Percentiles rank a stretch among this genome's conserved stretches.
phyloP scores from a whole-genome alignment of 2,113 vertebrate species.

The Callocephalon fimbriatum region DNA sequence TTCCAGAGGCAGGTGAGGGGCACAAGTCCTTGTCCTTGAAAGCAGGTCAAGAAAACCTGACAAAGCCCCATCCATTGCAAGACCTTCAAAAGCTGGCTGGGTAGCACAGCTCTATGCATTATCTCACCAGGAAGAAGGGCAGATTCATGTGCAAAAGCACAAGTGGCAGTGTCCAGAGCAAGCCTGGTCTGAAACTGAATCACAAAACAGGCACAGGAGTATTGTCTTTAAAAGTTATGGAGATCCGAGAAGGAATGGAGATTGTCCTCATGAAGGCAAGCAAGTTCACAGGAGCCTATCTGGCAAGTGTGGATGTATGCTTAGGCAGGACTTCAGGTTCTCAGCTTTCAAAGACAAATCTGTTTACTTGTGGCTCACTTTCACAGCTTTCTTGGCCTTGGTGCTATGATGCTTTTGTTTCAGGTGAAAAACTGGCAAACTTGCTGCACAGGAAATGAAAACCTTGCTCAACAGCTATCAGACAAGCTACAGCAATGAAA shows the following conservation, averaged over 20 bases:
- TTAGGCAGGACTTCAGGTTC: background rate
- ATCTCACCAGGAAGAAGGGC: background rate
- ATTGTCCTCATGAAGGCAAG: background rate
- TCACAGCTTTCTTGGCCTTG: background rate
- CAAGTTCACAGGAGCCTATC: fast-evolving
- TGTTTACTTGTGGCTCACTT: background rate
- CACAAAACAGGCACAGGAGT: background rate
- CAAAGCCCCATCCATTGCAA: background rate
- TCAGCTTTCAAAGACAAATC: background rate
- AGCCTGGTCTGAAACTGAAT: background rate
- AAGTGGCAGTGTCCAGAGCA: background rate
- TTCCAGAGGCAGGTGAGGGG: background rate
- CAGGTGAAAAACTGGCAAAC: background rate
- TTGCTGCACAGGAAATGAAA: background rate
- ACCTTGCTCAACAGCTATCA: background rate
- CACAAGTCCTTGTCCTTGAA: background rate
- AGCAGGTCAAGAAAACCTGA: background rate
- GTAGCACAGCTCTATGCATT: background rate
- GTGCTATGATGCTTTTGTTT: background rate
- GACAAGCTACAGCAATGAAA: background rate
- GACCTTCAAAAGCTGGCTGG: background rate
- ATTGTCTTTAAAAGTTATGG: background rate
- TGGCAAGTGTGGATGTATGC: background rate
- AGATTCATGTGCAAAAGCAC: background rate
- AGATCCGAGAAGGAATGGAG: background rate